Evolutionary conservation across 2,888 invertebrate genomes (phyloP).

Genomic region (Callyntrura sp.): DNA sequence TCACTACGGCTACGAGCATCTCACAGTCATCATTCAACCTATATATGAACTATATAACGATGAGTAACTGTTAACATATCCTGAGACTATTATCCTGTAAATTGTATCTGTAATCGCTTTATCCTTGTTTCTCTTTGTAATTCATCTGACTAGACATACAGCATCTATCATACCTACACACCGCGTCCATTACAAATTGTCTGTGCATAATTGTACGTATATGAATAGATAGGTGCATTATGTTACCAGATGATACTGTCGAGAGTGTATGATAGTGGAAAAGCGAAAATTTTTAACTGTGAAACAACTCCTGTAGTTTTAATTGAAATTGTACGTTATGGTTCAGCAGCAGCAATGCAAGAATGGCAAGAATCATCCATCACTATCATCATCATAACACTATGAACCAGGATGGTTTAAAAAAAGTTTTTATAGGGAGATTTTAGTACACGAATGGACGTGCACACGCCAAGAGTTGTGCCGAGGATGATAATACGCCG

Average conservation of each 20-base stretch:
- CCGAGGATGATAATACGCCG: neutral
- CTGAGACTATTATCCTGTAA: constrained; percentile 29
- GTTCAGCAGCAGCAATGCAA: constrained; percentile 37
- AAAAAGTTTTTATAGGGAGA: neutral
- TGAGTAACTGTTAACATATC: constrained; percentile 22
- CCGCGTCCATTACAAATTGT: neutral
- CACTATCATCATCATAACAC: neutral
- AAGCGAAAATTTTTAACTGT: constrained; percentile 6
- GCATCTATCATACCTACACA: neutral
- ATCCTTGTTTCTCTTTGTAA: constrained; percentile 1
- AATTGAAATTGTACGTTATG: constrained; percentile 48
- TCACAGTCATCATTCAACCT: neutral
- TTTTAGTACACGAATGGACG: constrained; percentile 33
- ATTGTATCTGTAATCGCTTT: constrained; percentile 47
- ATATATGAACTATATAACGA: neutral
- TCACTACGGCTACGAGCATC: neutral
- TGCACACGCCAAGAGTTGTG: constrained; percentile 15
- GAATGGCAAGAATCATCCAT: constrained; percentile 46
- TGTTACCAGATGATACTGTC: no score
- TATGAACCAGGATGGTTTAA: no score
- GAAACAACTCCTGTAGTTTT: constrained; percentile 24
- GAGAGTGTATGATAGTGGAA: neutral
- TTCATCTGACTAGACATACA: neutral
- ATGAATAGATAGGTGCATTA: no score
- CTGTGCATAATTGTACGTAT: neutral